Conservation (phyloP, 2,888 invertebrate genomes). For the Aproaerema taeniolella region DNA sequence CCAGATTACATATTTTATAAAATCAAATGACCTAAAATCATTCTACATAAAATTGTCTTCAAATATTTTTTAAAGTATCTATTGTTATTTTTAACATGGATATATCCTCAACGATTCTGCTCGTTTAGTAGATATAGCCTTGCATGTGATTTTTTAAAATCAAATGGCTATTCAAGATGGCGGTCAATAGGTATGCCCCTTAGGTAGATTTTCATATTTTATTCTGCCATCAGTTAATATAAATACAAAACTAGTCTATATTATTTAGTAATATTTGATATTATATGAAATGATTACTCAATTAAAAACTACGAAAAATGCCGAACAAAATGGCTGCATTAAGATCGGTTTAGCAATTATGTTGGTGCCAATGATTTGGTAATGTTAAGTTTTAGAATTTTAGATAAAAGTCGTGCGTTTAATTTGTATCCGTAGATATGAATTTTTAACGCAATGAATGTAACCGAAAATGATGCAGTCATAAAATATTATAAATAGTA, state of each 20-base stretch:
- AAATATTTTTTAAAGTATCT: no score
- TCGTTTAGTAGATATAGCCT: no score
- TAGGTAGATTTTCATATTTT: no score
- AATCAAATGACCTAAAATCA: no score
- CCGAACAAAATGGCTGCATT: slow-evolving; percentile 13
- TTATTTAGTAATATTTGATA: slow-evolving; percentile 20
- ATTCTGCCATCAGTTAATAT: no score
- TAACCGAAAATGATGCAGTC: slow-evolving; percentile 16
- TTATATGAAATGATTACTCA: slow-evolving; percentile 30
- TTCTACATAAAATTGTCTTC: no score
- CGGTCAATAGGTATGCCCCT: no score
- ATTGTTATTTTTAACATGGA: no score
- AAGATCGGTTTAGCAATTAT: slow-evolving; percentile 3
- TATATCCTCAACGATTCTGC: no score
- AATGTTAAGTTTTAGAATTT: neutral
- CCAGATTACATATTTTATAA: no score
- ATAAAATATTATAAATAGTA: neutral
- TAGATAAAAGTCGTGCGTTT: slow-evolving; percentile 39
- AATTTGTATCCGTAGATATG: slow-evolving; percentile 65
- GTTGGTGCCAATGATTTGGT: neutral
- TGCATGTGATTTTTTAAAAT: no score
- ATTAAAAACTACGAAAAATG: slow-evolving; percentile 8
- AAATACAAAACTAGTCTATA: slow-evolving; percentile 24
- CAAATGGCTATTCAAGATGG: no score
- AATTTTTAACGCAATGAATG: slow-evolving; percentile 43